Evolutionary conservation across 2,113 vertebrate species (phyloP).

Genomic region (Gulo gulo): DNA sequence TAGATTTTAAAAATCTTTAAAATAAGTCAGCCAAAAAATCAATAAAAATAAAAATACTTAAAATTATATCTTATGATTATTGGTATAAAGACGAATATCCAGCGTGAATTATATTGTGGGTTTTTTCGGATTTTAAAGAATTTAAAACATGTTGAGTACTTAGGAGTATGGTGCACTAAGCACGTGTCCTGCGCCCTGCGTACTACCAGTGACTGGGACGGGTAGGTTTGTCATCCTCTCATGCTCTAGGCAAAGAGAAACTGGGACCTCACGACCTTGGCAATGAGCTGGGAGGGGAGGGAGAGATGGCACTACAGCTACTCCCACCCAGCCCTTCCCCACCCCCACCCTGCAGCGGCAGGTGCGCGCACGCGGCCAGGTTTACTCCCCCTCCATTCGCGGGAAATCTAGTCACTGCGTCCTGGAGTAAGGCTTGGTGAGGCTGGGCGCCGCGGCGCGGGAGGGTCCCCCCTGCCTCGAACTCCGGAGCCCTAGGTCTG

Average conservation of each 20-base stretch:
- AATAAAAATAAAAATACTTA: background rate
- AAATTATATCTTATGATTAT: background rate
- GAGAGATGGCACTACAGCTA: too few relatives aligned
- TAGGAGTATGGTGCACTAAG: background rate
- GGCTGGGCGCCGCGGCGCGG: rapidly evolving
- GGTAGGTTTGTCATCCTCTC: background rate
- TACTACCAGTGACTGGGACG: rapidly evolving
- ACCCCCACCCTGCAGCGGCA: rapidly evolving
- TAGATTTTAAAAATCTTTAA: background rate
- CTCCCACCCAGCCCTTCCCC: background rate
- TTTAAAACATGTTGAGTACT: background rate
- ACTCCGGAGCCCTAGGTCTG: background rate
- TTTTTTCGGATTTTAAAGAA: background rate
- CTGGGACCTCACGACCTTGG: background rate
- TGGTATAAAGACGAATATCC: background rate
- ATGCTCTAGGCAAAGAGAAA: background rate
- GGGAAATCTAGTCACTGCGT: background rate
- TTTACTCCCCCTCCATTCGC: background rate
- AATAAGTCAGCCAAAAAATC: background rate
- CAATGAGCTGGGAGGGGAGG: rapidly evolving
- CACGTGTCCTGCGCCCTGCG: background rate
- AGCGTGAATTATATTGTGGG: rapidly evolving
- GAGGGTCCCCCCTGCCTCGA: background rate
- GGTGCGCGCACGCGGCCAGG: background rate
- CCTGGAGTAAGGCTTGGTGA: background rate